Base-by-base conservation (phyloP, 2,888 invertebrate genomes). In the Acanthosepion esculentum region DNA sequence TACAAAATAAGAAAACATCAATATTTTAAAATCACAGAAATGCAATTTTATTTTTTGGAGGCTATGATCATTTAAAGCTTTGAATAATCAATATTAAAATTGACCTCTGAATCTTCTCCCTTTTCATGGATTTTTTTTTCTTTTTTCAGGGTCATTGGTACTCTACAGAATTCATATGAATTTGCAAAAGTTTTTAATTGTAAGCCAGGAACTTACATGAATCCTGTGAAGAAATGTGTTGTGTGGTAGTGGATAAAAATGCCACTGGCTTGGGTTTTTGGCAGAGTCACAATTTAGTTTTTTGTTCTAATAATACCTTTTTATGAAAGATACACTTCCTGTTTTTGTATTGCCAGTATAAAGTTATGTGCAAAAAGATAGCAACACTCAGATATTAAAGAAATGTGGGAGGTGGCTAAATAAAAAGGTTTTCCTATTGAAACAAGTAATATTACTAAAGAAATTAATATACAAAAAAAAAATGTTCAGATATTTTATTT, bases 121-220 rank as follows among this genome's bases (percentile, higher is more conserved):
- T 53, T 15, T 92, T 53, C 92, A 53, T 23, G 23, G 96, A 91
- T n/a, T 10, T 53, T 94, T 94, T n/a, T 94, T 94, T 94, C 91
- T 6, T 92, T 50, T 95, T 96, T 26, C 95, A 96, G 96, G 92
- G 96, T 96, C 8, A 95, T 96, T 94, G 96, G 96, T 91, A 95
- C 96, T 55, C 95, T 96, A n/a, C 95, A 95, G 23, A 96, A 96
- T 93, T 95, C 95, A 48, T 94, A 95, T 8, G 95, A 95, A n/a
- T 96, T 96, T 91, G 95, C 95, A 48, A 92, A 95, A 93, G 96
- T 95, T 1, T 96, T 96, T 93, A 95, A 95, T 78, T 96, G 96
- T 94, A 94, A 94, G 41, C 29, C 91, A 29, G 95, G 95, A 64
- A 94, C 95, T 26, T 91, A 94, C 7, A 95, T 95, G 96, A 96